These are phyloP conservation scores for Montipora efflorescens DNA, from an alignment of 64 coral and sea anemone genomes.

Conservation along the genomic window DNA sequence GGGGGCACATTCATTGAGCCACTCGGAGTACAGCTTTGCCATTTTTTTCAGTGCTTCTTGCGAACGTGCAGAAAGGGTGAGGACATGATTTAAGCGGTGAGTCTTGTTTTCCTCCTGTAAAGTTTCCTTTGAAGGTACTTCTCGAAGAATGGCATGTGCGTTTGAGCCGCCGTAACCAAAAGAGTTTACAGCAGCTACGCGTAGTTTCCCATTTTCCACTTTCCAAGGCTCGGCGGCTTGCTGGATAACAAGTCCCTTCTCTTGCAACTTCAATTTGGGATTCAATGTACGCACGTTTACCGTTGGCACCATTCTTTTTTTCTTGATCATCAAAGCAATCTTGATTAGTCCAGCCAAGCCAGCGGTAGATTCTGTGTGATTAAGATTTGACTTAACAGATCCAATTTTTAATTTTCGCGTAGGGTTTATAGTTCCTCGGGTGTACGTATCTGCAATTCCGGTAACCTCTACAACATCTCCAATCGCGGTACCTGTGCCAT, in stretches of 20 bases:
- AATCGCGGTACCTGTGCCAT: slow-evolving; percentile 80
- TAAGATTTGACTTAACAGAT: slow-evolving; percentile 87
- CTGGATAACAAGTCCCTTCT: slow-evolving; percentile 64
- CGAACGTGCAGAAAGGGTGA: slow-evolving; percentile 51
- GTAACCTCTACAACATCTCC: slow-evolving; percentile 66
- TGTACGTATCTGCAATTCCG: slow-evolving; percentile 47
- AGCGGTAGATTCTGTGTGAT: slow-evolving; percentile 89
- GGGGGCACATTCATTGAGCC: neutral
- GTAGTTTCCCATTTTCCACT: slow-evolving; percentile 28
- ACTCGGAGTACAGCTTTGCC: slow-evolving; percentile 25
- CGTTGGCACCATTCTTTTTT: slow-evolving; percentile 69
- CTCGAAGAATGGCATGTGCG: slow-evolving; percentile 65
- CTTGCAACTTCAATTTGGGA: slow-evolving; percentile 65
- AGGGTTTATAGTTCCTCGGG: neutral
- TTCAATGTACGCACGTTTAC: slow-evolving; percentile 71
- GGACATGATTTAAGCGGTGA: neutral
- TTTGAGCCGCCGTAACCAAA: slow-evolving; percentile 78
- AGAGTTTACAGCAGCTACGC: slow-evolving; percentile 63
- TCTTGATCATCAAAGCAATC: slow-evolving; percentile 75
- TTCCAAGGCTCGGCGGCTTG: slow-evolving; percentile 43
- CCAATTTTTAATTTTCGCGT: slow-evolving; percentile 47
- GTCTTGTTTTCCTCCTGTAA: too few relatives aligned
- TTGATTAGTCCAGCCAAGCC: slow-evolving; percentile 86
- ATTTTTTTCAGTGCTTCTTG: slow-evolving; percentile 28
- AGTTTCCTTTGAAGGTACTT: neutral